Evolutionary conservation across 2,113 vertebrate species (phyloP), one percentile per base, ranked within the genome.

Genomic region (Collichthys lucidus): DNA sequence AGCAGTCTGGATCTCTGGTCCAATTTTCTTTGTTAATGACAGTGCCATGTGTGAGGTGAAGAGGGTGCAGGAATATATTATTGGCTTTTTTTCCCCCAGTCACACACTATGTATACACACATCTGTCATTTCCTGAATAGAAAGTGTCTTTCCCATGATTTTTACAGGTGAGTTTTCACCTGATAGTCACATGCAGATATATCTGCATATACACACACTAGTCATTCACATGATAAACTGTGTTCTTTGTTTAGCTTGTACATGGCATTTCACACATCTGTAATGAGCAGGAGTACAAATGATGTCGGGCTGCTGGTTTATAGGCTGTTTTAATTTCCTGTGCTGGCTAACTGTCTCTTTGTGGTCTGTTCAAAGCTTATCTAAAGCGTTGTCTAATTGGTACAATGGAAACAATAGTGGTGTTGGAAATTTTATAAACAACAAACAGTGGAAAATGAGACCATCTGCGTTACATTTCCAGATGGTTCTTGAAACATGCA

Each of bases 371-470:
- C 63, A 31, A 10, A 82, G 59, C 53, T 79, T 90, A 71, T 80
- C 76, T 79, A 60, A 22, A 64, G 44, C 15, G 8, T 1, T 4
- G 53, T 70, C 22, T 88, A 83, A 86, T 77, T 84, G 79, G 47
- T 0, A 5, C 40, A 35, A 62, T 66, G 61, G 63, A 73, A 77
- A 82, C 50, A 71, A 66, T 83, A 77, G 71, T 2, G 76, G 64
- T 56, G 74, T 12, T 59, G 17, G 14, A 65, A 47, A 16, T 56
- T 49, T 67, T 64, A 44, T 62, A 52, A 80, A 86, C 60, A 65
- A 42, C 72, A 89, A 84, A 74, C 56, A 47, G 50, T 11, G 50
- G 2, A 63, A 84, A 88, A 75, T 79, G 22, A 74, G 20, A 70
- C 62, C 52, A 46, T 75, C 57, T 67, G 56, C 17, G 69, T 11